Conservation (phyloP, 2,113 vertebrate genomes). For the Mola mola region DNA sequence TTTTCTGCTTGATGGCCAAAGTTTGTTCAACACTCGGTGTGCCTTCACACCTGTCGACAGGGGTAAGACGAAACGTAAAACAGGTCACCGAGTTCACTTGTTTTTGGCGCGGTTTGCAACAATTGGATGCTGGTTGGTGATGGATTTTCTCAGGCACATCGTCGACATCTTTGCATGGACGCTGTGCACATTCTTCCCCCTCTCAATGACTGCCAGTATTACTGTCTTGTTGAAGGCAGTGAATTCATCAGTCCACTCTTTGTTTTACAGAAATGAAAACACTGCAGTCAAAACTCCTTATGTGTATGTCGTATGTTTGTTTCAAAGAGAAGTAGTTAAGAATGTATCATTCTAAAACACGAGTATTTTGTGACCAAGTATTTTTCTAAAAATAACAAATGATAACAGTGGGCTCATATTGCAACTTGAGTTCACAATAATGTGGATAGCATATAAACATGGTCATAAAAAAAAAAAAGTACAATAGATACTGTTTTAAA, state of each 20-base stretch:
- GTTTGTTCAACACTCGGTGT: conserved; percentile 65
- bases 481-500: no score
- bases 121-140: conserved; percentile 23
- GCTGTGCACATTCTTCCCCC: conserved; percentile 11
- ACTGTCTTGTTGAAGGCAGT: not conserved
- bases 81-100: conserved; percentile 42
- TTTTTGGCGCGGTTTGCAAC: conserved; percentile 16
- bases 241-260: not conserved
- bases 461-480: no score
- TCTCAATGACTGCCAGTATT: conserved; percentile 14
- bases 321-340: no score
- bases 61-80: conserved; percentile 14
- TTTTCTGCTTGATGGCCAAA: conserved; percentile 47
- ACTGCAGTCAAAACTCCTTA: not conserved
- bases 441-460: no score
- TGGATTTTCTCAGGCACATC: conserved; percentile 34
- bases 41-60: conserved; percentile 64
- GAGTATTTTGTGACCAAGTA: no score
- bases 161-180: conserved; percentile 17
- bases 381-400: no score
- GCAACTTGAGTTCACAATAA: no score
- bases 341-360: no score
- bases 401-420: no score
- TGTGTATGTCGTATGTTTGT: no score
- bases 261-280: not conserved